These are phyloP conservation scores for Bergia sp. DNA, from an alignment of 92 coral and sea anemone species.

Conservation along the genomic window DNA sequence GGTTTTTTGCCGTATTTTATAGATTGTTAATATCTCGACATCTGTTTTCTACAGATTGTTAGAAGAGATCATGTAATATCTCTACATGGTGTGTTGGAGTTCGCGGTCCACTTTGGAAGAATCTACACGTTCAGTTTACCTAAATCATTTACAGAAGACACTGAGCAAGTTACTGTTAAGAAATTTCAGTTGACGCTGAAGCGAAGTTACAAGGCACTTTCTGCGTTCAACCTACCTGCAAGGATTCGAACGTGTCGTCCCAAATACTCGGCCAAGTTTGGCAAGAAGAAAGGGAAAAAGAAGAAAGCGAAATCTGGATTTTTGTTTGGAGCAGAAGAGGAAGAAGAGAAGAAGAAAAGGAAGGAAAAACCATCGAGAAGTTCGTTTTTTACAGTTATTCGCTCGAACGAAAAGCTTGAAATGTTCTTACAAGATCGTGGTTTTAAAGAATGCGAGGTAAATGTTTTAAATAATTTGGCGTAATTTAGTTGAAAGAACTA, in stretches of 20 bases:
- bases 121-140: slow-evolving; percentile 90
- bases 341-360: slow-evolving; percentile 56
- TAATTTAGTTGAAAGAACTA: neutral
- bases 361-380: slow-evolving; percentile 78
- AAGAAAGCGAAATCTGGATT: slow-evolving; percentile 47
- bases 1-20: neutral
- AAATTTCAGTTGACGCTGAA: slow-evolving; percentile 77
- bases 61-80: slow-evolving; percentile 77
- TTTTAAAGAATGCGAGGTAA: slow-evolving; percentile 55
- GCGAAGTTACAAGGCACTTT: slow-evolving; percentile 59
- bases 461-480: neutral
- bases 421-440: slow-evolving; percentile 57
- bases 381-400: slow-evolving; percentile 79
- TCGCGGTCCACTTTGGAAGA: slow-evolving; percentile 90
- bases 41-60: slow-evolving; percentile 47
- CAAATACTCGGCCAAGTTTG: slow-evolving; percentile 25
- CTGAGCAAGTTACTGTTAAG: slow-evolving; percentile 80
- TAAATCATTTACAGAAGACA: slow-evolving; percentile 88
- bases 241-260: slow-evolving; percentile 44
- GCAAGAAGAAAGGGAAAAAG: slow-evolving; percentile 47
- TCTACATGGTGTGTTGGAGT: slow-evolving; percentile 86
- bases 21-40: neutral
- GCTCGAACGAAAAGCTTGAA: slow-evolving; percentile 61
- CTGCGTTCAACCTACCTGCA: slow-evolving; percentile 14
- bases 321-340: slow-evolving; percentile 6